Evolutionary conservation across 2,888 invertebrate species (phyloP), one percentile per base, ranked within the genome.

Genomic region (Cryptocheilus praepositus): DNA sequence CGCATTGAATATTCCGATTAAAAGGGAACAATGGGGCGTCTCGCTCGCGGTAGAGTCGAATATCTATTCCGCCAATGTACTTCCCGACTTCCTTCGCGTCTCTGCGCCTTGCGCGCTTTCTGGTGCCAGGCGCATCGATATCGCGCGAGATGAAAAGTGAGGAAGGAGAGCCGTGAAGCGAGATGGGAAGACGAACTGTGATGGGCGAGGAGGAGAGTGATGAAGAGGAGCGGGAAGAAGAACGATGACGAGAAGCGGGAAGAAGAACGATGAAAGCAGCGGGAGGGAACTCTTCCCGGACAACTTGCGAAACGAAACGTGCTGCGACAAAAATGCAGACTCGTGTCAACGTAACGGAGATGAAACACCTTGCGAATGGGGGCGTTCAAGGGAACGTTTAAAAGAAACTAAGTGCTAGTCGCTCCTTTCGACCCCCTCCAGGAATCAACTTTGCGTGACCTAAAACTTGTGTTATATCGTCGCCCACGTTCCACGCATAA

Each of bases 1-100:
- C 74, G 74, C 74, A 75, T 76, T 76, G 80, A 81, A 80, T 81
- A 74, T 80, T 76, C 77, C 81, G 81, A 85, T 83, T 83, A 83
- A 81, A 80, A 71, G 64, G 65, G 74, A 82, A 85, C 81, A 85
- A 84, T 83, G 62, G 74, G 57, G 25, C 58, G 71, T 64, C 73
- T 74, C 53, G 53, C 49, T 49, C 11, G 68, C n/a, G 60, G 64
- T 36, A 59, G 46, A 52, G 25, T 46, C 53, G 51, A 45, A 66
- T 66, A 70, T 66, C 58, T 64, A 73, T 65, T 62, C 51, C 44
- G 36, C 54, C 66, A 67, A 69, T 72, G 72, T 66, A 61, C 70
- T 70, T 66, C 64, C 57, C 64, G 56, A 55, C 25, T 44, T 54
- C 58, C 64, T 58, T 36, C 18, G 45, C 43, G 15, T n/a, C 22